These are phyloP conservation scores for Cyclina sinensis DNA, from an alignment of 1,140 invertebrate genomes.

Conservation along the genomic window DNA sequence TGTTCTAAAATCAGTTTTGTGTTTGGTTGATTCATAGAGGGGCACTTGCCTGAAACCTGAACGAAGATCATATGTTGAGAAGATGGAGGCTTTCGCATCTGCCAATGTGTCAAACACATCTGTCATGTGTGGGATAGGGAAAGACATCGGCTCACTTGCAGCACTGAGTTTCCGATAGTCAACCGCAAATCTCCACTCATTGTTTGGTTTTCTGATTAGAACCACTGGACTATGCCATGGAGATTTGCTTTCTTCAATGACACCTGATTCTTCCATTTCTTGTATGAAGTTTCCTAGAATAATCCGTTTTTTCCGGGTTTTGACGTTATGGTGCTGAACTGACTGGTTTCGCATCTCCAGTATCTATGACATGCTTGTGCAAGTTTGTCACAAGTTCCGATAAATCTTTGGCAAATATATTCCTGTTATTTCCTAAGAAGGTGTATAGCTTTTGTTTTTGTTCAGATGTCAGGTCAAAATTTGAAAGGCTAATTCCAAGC, in stretches of 20 bases:
- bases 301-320: not conserved
- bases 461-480: not conserved
- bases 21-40: no score
- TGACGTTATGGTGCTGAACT: conserved; percentile 54
- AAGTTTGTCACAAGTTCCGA: conserved; percentile 55
- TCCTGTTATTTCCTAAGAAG: conserved; percentile 44
- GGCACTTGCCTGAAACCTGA: conserved; percentile 70
- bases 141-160: conserved; percentile 55
- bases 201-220: conserved; percentile 70
- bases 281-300: not conserved
- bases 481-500: conserved; percentile 8
- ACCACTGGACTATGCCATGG: conserved; percentile 65
- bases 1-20: conserved; percentile 72
- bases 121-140: conserved; percentile 66
- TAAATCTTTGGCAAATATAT: conserved; percentile 68
- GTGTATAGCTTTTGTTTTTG: conserved; percentile 42
- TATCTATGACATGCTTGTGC: conserved; percentile 61
- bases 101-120: conserved; percentile 69
- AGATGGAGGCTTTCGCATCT: conserved; percentile 59
- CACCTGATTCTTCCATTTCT: conserved; percentile 65
- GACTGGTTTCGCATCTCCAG: conserved; percentile 47
- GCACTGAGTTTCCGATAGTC: conserved; percentile 72
- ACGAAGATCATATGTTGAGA: conserved; percentile 64
- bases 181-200: conserved; percentile 65
- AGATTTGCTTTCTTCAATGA: conserved; percentile 67